Evolutionary conservation across 2,797 vertebrate genomes (phyloP).

Genomic region (Pachyuromys duprasi): DNA sequence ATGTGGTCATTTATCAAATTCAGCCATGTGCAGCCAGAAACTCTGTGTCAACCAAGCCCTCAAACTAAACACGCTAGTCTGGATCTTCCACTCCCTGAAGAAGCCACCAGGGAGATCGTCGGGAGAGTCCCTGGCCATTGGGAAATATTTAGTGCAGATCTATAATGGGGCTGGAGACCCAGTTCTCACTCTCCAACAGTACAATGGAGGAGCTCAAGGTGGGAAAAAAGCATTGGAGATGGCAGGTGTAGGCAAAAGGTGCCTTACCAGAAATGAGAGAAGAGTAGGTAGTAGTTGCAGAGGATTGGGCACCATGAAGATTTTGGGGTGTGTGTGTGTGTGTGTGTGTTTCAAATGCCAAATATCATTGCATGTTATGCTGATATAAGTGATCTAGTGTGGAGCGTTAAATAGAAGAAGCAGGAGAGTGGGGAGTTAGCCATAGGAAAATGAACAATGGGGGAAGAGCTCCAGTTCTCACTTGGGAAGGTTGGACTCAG

Average conservation of each 20-base stretch:
- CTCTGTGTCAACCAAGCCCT: background rate
- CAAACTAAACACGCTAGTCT: conserved; percentile 9
- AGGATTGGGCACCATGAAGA: background rate
- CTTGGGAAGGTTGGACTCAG: background rate
- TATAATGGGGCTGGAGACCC: background rate
- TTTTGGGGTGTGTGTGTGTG: background rate
- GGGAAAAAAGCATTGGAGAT: background rate
- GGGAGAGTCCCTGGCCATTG: background rate
- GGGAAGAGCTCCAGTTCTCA: background rate
- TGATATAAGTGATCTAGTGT: conserved; percentile 12
- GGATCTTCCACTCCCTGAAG: background rate
- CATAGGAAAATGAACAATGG: background rate
- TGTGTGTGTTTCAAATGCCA: conserved; percentile 10
- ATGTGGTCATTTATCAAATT: background rate
- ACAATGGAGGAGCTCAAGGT: background rate
- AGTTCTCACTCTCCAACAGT: conserved; percentile 5
- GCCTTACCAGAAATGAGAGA: background rate
- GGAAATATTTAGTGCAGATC: background rate
- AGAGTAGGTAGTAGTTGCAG: background rate
- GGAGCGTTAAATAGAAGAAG: background rate
- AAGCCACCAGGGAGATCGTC: background rate
- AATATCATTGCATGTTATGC: background rate
- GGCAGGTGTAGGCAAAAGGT: background rate
- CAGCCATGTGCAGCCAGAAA: background rate
- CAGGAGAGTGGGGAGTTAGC: background rate